Conservation (phyloP, 2,113 vertebrate species). For the Mellivora capensis region DNA sequence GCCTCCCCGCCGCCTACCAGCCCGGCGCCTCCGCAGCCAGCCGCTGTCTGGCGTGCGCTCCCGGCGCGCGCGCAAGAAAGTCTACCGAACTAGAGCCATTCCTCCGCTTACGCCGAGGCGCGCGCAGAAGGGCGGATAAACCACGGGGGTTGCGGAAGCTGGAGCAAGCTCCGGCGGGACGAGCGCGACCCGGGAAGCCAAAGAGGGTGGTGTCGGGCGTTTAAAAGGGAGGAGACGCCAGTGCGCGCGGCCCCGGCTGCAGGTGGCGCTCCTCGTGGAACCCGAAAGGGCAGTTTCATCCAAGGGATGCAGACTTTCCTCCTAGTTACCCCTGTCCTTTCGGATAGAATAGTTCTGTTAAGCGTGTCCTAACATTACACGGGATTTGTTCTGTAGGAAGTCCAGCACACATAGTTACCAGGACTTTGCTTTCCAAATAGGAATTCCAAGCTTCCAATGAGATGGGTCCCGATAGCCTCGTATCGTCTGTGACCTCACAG, state of each 20-base stretch:
- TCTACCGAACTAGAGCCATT: accelerated
- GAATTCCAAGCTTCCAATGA: background rate
- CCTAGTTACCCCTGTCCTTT: background rate
- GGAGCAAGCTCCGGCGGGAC: accelerated
- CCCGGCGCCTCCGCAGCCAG: accelerated
- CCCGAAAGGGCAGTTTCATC: background rate
- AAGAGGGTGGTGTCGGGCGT: accelerated
- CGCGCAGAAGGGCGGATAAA: too few relatives aligned
- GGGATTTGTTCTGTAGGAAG: background rate
- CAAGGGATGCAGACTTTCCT: background rate
- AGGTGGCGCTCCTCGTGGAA: background rate
- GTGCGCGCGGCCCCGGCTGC: background rate
- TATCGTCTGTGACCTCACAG: background rate
- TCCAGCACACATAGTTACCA: background rate
- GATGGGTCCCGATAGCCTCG: background rate
- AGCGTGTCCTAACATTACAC: background rate
- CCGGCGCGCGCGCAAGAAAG: accelerated
- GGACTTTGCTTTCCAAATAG: background rate
- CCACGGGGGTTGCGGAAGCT: background rate
- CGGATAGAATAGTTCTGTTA: background rate
- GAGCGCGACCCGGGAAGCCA: background rate
- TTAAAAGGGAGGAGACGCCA: background rate
- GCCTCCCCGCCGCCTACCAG: accelerated
- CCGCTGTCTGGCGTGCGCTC: accelerated
- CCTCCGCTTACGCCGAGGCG: accelerated